These are phyloP conservation scores for Malacoraja senta DNA, from an alignment of 2,797 vertebrate species.

Conservation along the genomic window DNA sequence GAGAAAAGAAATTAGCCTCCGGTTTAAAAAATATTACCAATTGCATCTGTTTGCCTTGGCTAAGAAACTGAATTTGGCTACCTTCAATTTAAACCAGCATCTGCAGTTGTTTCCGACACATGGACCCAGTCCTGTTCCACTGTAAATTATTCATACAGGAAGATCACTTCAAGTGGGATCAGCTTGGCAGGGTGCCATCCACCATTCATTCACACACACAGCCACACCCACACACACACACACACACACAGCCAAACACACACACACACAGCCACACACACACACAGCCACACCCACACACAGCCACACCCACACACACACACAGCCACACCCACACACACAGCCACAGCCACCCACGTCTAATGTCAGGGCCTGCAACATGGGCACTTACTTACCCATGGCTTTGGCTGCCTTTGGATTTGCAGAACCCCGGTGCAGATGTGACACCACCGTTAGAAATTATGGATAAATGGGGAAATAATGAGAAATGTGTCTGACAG, in stretches of 20 bases:
- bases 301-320: too few species aligned
- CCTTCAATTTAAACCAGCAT: too few species aligned
- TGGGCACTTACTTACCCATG: not conserved
- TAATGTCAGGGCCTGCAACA: not conserved
- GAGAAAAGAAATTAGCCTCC: constrained; percentile 24
- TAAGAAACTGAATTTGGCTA: not conserved
- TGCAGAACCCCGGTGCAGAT: not conserved
- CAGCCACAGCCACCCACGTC: too few species aligned
- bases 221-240: too few species aligned
- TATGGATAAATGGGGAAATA: not conserved
- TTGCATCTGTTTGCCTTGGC: not conserved
- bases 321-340: too few species aligned
- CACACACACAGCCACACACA: too few species aligned
- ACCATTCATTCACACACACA: not conserved
- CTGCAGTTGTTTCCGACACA: too few species aligned
- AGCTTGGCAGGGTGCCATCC: not conserved
- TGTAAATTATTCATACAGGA: not conserved
- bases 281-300: too few species aligned
- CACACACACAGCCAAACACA: too few species aligned
- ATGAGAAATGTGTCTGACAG: not conserved
- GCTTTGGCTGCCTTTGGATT: too few species aligned
- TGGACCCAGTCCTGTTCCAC: not conserved
- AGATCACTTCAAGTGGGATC: not conserved
- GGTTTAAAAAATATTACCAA: not conserved
- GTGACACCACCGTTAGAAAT: not conserved